These are phyloP conservation scores for Menura novaehollandiae DNA, from an alignment of 2,113 vertebrate genomes.

Conservation along the genomic window DNA sequence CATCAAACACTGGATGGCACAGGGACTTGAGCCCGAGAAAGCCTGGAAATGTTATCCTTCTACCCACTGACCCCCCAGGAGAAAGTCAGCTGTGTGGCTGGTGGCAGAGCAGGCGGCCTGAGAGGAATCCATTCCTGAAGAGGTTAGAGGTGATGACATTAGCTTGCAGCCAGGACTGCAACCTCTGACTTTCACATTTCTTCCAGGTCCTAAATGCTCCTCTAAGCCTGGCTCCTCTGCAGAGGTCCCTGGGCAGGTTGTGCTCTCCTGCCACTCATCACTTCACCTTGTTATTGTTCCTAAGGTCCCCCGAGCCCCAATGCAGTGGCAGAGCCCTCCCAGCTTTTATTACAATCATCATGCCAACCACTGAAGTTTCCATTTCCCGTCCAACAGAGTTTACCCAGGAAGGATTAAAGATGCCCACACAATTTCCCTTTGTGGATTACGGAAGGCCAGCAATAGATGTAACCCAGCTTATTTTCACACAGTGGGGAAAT, in stretches of 20 bases:
- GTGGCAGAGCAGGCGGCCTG: neutral
- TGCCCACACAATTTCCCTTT: neutral
- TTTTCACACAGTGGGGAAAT: neutral
- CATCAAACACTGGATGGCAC: neutral
- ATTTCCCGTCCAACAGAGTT: neutral
- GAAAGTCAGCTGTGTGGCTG: neutral
- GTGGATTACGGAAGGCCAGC: fast-evolving
- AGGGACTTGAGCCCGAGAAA: neutral
- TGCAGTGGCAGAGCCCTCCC: neutral
- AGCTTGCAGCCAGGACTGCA: neutral
- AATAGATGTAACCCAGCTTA: fast-evolving
- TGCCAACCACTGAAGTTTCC: neutral
- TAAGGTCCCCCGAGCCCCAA: neutral
- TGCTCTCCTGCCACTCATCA: neutral
- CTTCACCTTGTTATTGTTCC: neutral
- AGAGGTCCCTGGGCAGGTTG: neutral
- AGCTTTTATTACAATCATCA: neutral
- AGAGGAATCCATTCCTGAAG: neutral
- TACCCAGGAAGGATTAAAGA: neutral
- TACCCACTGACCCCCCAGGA: neutral
- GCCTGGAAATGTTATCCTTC: neutral
- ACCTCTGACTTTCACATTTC: neutral
- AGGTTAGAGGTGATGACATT: neutral
- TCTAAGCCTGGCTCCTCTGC: neutral
- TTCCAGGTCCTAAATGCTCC: neutral